Base-by-base conservation (phyloP, 2,888 invertebrate genomes). In the Lochmaea crataegi region DNA sequence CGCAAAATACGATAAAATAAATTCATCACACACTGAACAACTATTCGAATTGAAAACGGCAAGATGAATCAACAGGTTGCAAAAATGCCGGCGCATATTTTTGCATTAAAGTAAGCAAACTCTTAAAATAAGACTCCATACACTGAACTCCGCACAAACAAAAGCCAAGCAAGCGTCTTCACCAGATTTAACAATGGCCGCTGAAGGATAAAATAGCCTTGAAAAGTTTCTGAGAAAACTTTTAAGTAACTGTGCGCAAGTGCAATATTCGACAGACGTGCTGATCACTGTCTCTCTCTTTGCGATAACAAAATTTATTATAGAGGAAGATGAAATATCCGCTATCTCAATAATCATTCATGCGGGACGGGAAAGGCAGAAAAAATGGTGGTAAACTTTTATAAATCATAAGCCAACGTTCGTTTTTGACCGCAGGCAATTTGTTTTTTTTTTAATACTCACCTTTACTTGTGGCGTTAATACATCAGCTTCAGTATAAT, bases 201-300 rank as follows among this genome's bases (percentile, higher is more conserved):
- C 86, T 84, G 81, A 84, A 85, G 84, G 84, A 85, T 84, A 81
- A 82, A 82, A 81, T 82, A 83, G 83, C 86, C 86, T 86, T 85
- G 85, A 85, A 85, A 85, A 85, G 83, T 83, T 86, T 85, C 85
- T 86, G 80, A 85, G 86, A 86, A 84, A 85, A 84, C 79, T 84
- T 84, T 82, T 79, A 83, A 83, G 82, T 82, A 79, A 80, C 57
- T 82, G 79, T 83, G 83, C 84, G 84, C 84, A 84, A 80, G 82
- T 80, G 78, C 80, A 68, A 68, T 67, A 70, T 42, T 32, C 73
- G 78, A 80, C 80, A 58, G 63, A 71, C 79, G 76, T 71, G 14
- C 51, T 38, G 18, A 60, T 60, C 0, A 67, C 73, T 51, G 38
- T 83, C 83, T 79, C 75, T 77, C 73, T 84, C 75, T n/a, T n/a